A percentile compares a stretch with the other conserved stretches of the same genome.
Evolutionary conservation across 2,888 invertebrate genomes (phyloP).

Genomic region (Apodemia duryi): DNA sequence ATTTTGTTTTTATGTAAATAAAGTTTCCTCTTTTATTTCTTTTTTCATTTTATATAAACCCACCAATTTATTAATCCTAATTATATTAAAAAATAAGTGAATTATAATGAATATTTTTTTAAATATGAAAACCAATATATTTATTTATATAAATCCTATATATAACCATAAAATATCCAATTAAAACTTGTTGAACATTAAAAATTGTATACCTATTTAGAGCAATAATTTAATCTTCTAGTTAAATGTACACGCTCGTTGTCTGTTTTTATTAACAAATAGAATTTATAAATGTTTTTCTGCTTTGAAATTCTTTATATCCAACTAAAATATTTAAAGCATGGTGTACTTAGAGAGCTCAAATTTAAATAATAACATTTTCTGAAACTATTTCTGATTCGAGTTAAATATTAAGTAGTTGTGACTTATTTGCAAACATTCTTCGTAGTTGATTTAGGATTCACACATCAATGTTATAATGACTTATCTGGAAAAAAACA

Average conservation of each 20-base stretch:
- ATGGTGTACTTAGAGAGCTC: constrained; percentile 12
- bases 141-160: constrained; percentile 35
- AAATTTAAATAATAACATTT: constrained; percentile 13
- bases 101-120: constrained; percentile 38
- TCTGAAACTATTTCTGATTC: constrained; percentile 10
- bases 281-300: constrained; percentile 54
- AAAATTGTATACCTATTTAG: constrained; percentile 57
- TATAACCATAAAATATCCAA: constrained; percentile 40
- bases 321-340: constrained; percentile 7
- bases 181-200: constrained; percentile 41
- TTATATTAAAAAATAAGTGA: constrained; percentile 47
- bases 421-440: constrained; percentile 10
- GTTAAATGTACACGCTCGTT: constrained; percentile 51
- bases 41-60: constrained; percentile 35
- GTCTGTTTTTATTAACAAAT: constrained; percentile 62
- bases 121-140: constrained; percentile 27
- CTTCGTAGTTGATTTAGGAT: constrained; percentile 15
- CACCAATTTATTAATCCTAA: constrained; percentile 8
- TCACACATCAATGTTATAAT: not conserved
- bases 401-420: constrained; percentile 9
- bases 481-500: not conserved
- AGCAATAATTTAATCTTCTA: constrained; percentile 67
- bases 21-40: constrained; percentile 41
- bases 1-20: constrained; percentile 53
- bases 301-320: constrained; percentile 36